Evolutionary conservation across 1,140 invertebrate genomes (phyloP).

Genomic region (Vanessa atalanta): DNA sequence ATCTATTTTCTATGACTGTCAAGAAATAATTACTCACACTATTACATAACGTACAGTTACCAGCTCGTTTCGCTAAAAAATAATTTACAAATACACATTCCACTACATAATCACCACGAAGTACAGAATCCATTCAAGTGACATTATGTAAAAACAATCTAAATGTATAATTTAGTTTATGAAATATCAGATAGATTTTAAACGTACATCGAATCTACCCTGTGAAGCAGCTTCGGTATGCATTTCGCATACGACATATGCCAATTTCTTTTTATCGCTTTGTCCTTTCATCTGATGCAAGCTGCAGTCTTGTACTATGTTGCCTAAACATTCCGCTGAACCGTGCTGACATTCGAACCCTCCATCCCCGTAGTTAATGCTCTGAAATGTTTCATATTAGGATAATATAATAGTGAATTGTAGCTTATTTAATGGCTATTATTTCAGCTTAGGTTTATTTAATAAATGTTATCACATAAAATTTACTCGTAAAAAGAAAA

Average conservation of each 20-base stretch:
- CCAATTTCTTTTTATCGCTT: conserved; percentile 48
- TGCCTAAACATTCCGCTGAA: conserved; percentile 62
- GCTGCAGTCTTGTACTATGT: conserved; percentile 68
- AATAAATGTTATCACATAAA: too few species aligned
- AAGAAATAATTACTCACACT: background rate
- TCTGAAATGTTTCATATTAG: conserved; percentile 49
- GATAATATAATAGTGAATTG: too few species aligned
- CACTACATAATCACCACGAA: too few species aligned
- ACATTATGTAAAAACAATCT: background rate
- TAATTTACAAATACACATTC: too few species aligned
- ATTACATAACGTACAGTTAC: too few species aligned
- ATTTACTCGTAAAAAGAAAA: too few species aligned
- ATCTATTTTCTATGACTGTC: background rate
- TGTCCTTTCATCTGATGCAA: conserved; percentile 48
- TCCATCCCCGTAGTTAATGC: conserved; percentile 57
- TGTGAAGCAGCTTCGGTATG: conserved; percentile 46
- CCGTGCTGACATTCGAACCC: conserved; percentile 72
- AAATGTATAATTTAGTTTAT: background rate
- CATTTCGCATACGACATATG: conserved; percentile 70
- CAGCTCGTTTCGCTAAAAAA: too few species aligned
- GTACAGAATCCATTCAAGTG: too few species aligned
- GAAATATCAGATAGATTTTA: background rate
- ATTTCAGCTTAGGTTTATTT: too few species aligned
- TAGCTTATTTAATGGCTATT: too few species aligned
- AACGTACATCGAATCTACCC: conserved; percentile 53